These are phyloP conservation scores for Diaprepes abbreviatus DNA, from an alignment of 2,888 invertebrate genomes.

Conservation along the genomic window DNA sequence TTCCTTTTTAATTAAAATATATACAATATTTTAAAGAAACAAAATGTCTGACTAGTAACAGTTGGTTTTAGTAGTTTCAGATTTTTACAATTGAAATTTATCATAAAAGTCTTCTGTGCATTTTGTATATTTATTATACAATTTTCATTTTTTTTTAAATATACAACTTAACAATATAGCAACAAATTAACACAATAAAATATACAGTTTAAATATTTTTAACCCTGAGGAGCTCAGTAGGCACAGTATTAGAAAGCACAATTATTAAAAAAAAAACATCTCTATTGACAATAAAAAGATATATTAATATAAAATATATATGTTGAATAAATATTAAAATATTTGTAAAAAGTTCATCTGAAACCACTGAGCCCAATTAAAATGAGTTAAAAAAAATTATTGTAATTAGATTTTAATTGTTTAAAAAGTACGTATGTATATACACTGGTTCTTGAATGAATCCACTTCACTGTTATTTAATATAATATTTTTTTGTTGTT, in stretches of 20 bases:
- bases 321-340: conserved; percentile 59
- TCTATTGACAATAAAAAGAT: conserved; percentile 62
- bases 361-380: conserved; percentile 54
- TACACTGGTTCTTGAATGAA: conserved; percentile 44
- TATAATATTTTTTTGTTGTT: conserved; percentile 55
- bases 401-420: conserved; percentile 40
- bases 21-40: conserved; percentile 63
- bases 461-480: conserved; percentile 55
- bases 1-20: conserved; percentile 61
- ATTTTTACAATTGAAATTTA: conserved; percentile 55
- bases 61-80: conserved; percentile 65
- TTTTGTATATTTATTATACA: conserved; percentile 66
- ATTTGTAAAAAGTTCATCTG: conserved; percentile 58
- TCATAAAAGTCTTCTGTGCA: conserved; percentile 56
- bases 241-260: conserved; percentile 34
- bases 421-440: conserved; percentile 48
- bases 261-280: conserved; percentile 58
- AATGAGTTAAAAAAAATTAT: conserved; percentile 47
- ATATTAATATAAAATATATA: conserved; percentile 64
- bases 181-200: conserved; percentile 57
- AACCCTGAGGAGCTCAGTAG: conserved; percentile 52
- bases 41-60: conserved; percentile 64
- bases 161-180: conserved; percentile 66
- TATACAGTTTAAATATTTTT: conserved; percentile 45
- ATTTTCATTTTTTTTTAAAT: conserved; percentile 63